These are phyloP conservation scores for Hyaena hyaena DNA, from an alignment of 2,113 vertebrate species.

Conservation along the genomic window DNA sequence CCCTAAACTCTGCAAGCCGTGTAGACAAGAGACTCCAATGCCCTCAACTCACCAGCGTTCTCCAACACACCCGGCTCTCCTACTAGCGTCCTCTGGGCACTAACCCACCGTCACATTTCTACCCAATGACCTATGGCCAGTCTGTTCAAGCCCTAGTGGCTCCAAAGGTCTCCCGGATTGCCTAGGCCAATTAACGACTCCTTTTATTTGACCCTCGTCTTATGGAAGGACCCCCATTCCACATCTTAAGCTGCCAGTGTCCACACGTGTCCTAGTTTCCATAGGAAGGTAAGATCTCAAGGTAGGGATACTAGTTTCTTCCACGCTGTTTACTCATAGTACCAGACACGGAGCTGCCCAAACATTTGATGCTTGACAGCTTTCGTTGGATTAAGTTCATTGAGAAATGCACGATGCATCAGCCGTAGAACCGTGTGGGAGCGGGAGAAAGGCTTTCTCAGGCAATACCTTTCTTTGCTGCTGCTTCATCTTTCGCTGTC, in stretches of 20 bases:
- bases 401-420: background rate
- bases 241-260: background rate
- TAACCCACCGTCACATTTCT: background rate
- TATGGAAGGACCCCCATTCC: background rate
- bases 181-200: background rate
- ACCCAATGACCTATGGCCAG: background rate
- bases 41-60: accelerated
- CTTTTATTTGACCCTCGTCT: background rate
- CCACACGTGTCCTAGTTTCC: accelerated
- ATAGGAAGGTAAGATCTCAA: background rate
- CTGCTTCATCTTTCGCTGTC: background rate
- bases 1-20: background rate
- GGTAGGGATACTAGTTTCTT: background rate
- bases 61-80: background rate
- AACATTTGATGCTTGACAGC: background rate
- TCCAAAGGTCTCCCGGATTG: background rate
- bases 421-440: background rate
- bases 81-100: background rate
- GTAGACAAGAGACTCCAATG: background rate
- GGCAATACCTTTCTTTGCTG: background rate
- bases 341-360: background rate
- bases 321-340: background rate
- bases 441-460: background rate
- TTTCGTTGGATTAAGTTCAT: background rate
- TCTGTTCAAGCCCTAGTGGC: background rate